Conservation (phyloP, 1,140 invertebrate genomes). For the Dinoponera quadriceps region DNA sequence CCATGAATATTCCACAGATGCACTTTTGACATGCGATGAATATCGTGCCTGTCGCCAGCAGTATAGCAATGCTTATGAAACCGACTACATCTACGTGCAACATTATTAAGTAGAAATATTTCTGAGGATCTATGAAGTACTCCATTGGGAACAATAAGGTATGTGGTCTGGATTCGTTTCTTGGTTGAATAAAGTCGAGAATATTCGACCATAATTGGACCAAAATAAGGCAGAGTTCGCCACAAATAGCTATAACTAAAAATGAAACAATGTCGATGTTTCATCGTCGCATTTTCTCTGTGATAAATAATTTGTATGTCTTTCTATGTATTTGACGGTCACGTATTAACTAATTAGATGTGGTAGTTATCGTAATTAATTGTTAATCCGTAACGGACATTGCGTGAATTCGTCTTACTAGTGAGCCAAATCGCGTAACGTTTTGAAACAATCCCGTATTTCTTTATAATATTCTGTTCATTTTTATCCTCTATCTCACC, state of each 20-base stretch:
- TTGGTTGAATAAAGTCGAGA: neutral
- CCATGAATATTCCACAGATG: neutral
- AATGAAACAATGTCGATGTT: no score
- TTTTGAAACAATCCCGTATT: neutral
- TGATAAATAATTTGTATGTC: no score
- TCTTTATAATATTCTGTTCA: neutral
- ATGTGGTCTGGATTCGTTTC: neutral
- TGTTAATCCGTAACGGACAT: no score
- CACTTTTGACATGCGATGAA: neutral
- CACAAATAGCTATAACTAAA: no score
- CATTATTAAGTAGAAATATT: neutral
- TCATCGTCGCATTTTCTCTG: no score
- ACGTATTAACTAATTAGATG: no score
- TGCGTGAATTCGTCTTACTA: neutral
- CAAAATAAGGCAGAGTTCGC: neutral
- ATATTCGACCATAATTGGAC: neutral
- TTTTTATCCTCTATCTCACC: neutral
- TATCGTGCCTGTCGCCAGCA: neutral
- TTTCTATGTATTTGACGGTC: no score
- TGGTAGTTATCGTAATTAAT: no score
- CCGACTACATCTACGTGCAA: neutral
- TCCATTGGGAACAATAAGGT: neutral
- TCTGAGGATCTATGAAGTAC: neutral
- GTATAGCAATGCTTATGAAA: neutral
- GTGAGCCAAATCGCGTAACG: neutral